Evolutionary conservation across 2,888 invertebrate genomes (phyloP).

Genomic region (Panzeria rudis): DNA sequence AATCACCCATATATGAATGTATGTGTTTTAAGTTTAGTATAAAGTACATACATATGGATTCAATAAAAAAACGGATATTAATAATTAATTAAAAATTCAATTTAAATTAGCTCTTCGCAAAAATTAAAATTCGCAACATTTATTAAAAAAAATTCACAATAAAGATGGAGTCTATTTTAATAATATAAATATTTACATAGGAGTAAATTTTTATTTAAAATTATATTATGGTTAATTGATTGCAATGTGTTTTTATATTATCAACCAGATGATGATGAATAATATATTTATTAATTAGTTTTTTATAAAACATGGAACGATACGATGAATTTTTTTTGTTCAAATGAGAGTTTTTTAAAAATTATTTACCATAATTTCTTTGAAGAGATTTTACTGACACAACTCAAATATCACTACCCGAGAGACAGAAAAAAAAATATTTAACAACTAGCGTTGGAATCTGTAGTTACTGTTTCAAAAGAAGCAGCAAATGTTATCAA

Average conservation of each 20-base stretch:
- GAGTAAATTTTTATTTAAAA: conserved; percentile 35
- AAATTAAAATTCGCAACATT: conserved; percentile 10
- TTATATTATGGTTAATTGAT: conserved; percentile 55
- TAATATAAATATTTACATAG: not conserved
- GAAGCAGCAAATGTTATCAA: no score
- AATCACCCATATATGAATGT: no score
- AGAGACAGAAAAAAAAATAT: no score
- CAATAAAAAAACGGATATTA: conserved; percentile 36
- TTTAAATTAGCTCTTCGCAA: conserved; percentile 62
- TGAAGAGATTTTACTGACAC: no score
- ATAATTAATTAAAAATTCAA: conserved; percentile 62
- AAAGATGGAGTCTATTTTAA: conserved; percentile 20
- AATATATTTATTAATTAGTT: not conserved
- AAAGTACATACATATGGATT: no score
- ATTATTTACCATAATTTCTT: no score
- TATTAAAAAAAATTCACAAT: not conserved
- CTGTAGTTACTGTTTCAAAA: no score
- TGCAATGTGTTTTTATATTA: conserved; percentile 44
- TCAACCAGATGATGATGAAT: not conserved
- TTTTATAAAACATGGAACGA: not conserved
- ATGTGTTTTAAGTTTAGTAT: no score
- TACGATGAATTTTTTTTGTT: not conserved
- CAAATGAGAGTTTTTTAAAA: not conserved
- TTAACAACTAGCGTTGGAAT: no score
- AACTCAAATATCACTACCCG: no score